A percentile compares a stretch with the other conserved stretches of the same genome.
These are phyloP conservation scores for Syrrhaptes paradoxus DNA, from an alignment of 2,113 vertebrate species.

Conservation along the genomic window DNA sequence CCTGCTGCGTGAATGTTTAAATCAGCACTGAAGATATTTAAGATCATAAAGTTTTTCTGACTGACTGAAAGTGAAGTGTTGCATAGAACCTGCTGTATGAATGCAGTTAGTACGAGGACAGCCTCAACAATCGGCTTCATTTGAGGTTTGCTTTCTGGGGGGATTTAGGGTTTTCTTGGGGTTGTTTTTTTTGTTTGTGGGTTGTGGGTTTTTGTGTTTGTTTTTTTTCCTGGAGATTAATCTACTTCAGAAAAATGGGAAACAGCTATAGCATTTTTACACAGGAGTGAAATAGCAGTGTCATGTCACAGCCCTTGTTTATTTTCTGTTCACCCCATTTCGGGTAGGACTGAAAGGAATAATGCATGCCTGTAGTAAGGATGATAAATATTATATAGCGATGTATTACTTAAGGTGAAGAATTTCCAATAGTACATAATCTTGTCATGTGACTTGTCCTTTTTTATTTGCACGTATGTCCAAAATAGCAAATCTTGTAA, in stretches of 20 bases:
- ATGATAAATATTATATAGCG: background rate
- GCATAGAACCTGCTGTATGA: background rate
- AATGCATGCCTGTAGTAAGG: background rate
- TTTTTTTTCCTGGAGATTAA: background rate
- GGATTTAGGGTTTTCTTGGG: background rate
- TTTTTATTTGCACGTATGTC: background rate
- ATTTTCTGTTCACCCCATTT: background rate
- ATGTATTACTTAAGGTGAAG: background rate
- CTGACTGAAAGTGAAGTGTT: background rate
- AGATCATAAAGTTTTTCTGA: background rate
- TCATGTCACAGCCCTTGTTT: background rate
- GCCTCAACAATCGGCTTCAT: background rate
- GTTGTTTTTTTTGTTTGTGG: background rate
- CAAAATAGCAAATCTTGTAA: background rate
- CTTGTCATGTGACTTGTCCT: background rate
- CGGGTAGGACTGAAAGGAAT: accelerated
- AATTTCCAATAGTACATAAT: background rate
- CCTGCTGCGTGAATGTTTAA: background rate
- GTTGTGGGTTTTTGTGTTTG: background rate
- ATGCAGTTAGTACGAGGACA: background rate
- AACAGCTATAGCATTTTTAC: background rate
- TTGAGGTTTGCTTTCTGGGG: background rate
- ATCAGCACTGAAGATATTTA: background rate
- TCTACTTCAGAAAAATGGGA: background rate
- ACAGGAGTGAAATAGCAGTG: background rate